Evolutionary conservation across 2,797 vertebrate genomes (phyloP).

Genomic region (Hypotaenidia philippensis): DNA sequence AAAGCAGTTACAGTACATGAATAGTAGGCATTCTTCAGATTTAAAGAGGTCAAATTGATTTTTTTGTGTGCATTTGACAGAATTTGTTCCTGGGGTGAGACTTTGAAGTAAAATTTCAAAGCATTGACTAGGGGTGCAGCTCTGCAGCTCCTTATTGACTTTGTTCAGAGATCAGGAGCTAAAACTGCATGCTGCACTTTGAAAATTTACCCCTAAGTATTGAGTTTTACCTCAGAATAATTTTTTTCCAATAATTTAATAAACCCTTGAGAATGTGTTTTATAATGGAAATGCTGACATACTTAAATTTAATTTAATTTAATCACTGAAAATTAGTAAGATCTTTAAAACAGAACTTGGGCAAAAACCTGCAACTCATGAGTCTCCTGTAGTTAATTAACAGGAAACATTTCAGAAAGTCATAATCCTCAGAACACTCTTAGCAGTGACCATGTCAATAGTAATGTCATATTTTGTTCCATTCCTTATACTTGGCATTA

Average conservation of each 20-base stretch:
- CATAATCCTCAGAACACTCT: neutral
- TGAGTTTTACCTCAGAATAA: constrained; percentile 66
- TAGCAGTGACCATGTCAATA: neutral
- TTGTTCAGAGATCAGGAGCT: constrained; percentile 66
- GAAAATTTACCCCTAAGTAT: constrained; percentile 74
- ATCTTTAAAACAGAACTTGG: constrained; percentile 52
- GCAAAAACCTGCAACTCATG: constrained; percentile 41
- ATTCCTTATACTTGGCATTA: neutral
- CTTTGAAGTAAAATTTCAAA: constrained; percentile 77
- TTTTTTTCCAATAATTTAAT: constrained; percentile 69
- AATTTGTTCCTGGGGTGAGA: constrained; percentile 70
- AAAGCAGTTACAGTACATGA: neutral
- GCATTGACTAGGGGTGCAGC: constrained; percentile 64
- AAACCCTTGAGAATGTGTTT: constrained; percentile 59
- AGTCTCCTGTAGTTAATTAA: constrained; percentile 44
- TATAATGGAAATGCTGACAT: constrained; percentile 68
- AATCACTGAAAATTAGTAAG: constrained; percentile 62
- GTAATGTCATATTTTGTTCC: neutral
- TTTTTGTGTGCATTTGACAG: constrained; percentile 42
- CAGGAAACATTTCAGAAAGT: neutral
- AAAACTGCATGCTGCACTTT: constrained; percentile 50
- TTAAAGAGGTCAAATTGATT: constrained; percentile 72
- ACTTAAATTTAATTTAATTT: constrained; percentile 62
- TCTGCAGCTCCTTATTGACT: constrained; percentile 65
- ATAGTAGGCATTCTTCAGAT: constrained; percentile 37